phyloP scores from a whole-genome alignment of 2,797 vertebrate species.

The Hozukius guyotensis region DNA sequence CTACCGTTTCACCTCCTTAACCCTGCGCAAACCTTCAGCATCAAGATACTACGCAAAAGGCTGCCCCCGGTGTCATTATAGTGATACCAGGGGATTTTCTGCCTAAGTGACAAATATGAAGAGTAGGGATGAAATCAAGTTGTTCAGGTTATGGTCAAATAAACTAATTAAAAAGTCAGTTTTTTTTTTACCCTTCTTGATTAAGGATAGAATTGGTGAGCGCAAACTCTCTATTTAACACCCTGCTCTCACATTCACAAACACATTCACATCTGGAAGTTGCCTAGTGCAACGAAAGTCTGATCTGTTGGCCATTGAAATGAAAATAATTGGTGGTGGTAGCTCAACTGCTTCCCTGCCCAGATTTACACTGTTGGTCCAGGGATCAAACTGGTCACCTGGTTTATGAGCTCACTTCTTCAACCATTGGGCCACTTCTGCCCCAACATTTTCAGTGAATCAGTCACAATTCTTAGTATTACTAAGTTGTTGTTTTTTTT shows the following conservation, averaged over 20 bases:
- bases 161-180: neutral
- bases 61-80: too few relatives aligned
- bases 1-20: too few relatives aligned
- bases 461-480: neutral
- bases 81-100: too few relatives aligned
- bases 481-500: neutral
- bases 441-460: neutral
- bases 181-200: too few relatives aligned
- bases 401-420: neutral
- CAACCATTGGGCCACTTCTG: neutral
- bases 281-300: neutral
- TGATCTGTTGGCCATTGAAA: neutral
- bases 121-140: too few relatives aligned
- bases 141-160: too few relatives aligned
- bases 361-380: neutral
- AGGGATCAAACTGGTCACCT: neutral
- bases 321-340: neutral
- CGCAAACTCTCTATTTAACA: neutral
- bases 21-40: rapidly evolving
- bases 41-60: too few relatives aligned
- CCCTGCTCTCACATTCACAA: neutral
- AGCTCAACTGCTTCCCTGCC: neutral
- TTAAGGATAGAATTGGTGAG: neutral
- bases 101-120: too few relatives aligned
- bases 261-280: neutral